A percentile compares a stretch with the other conserved stretches of the same genome.
phyloP scores from a whole-genome alignment of 2,113 vertebrate species.

The Eubucco bourcierii region DNA sequence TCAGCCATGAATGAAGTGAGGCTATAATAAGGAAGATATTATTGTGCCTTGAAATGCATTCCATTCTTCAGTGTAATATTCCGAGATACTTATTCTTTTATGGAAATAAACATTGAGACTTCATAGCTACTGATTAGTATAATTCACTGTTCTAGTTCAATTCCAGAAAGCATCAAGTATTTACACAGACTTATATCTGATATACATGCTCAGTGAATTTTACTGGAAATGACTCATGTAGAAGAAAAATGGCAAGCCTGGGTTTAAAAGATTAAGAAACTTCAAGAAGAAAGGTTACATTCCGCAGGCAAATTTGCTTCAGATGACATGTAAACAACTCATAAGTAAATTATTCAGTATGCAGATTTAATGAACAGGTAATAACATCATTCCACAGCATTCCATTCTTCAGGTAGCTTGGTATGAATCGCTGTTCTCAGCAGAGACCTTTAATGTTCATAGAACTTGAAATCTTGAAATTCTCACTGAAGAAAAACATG shows the following conservation, averaged over 20 bases:
- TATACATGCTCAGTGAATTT: neutral
- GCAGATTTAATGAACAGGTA: conserved; percentile 12
- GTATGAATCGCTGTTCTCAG: neutral
- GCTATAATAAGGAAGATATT: neutral
- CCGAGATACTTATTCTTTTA: neutral
- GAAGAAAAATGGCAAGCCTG: neutral
- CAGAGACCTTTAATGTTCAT: neutral
- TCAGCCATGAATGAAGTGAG: neutral
- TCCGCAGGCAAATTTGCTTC: neutral
- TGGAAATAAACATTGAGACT: conserved; percentile 1
- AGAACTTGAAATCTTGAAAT: neutral
- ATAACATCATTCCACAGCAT: neutral
- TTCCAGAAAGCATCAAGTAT: conserved; percentile 8
- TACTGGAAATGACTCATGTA: neutral
- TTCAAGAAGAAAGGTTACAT: neutral
- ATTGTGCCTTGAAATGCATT: neutral
- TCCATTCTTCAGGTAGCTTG: conserved; percentile 33
- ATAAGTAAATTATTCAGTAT: neutral
- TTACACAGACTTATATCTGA: neutral
- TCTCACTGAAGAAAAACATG: neutral
- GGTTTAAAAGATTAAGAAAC: conserved; percentile 12
- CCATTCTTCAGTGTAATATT: conserved; percentile 29
- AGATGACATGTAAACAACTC: neutral
- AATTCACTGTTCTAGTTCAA: neutral
- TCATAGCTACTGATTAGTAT: conserved; percentile 17